Evolutionary conservation across 2,888 invertebrate genomes (phyloP), one percentile per base, ranked within the genome.

Genomic region (Chaitophorus viminalis): DNA sequence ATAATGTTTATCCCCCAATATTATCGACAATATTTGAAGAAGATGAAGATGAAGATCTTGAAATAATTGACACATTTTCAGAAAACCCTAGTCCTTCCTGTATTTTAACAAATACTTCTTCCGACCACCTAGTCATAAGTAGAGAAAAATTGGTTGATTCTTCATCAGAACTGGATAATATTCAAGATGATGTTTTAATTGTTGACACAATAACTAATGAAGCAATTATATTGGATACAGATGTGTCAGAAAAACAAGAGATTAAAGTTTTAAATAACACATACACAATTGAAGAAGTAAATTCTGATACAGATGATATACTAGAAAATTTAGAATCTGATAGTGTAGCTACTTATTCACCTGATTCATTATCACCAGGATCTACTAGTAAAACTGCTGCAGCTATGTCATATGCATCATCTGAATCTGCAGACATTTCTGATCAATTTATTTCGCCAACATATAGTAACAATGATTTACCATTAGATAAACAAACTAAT

Each of bases 1-100:
- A 94, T 90, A 93, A 93, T 89, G 92, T 93, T 33, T 94, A 93
- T 89, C 93, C 93, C 33, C 92, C 93, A 1, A 93, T 93, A 1
- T 90, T 94, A 29, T 94, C 94, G 82, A 94, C 94, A 0, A 94
- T 94, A 88, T 91, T 93, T 39, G 94, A 94, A 90, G 94, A 94
- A 91, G 92, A 93, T 68, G 92, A 92, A 89, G 90, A 90, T 88
- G 87, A 90, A 33, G 89, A 90, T 65, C 90, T 90, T 8, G 89
- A 90, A 82, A 89, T 89, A 72, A 89, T 89, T 9, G 90, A 90
- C 31, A 81, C 65, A 18, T 74, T 82, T 82, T 82, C 82, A 29
- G 68, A 79, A 39, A 90, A 89, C 33, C 88, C 89, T 17, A 89
- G 89, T 83, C 89, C 89, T 82, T 89, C 88, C 4, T 85, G 72